Evolutionary conservation across 2,113 vertebrate species (phyloP).

Genomic region (Pholis gunnellus): DNA sequence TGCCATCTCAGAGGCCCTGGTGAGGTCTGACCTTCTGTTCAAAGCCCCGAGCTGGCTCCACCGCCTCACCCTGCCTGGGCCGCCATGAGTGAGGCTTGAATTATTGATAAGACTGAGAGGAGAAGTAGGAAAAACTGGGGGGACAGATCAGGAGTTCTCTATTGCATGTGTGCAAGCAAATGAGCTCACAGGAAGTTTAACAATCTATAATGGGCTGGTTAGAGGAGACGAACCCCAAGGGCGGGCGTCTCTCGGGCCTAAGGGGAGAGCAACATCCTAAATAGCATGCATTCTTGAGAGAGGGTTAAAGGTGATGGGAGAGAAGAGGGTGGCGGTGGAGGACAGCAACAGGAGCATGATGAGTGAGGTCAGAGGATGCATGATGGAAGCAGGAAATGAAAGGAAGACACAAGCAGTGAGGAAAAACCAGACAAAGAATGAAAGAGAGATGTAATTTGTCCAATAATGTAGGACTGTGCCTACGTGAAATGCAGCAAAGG

Average conservation of each 20-base stretch:
- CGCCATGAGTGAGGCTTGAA: conserved; percentile 74
- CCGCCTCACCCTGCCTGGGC: conserved; percentile 55
- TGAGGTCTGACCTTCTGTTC: conserved; percentile 85
- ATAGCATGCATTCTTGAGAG: conserved; percentile 29
- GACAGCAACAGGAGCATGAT: conserved; percentile 23
- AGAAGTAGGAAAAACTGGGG: conserved; percentile 46
- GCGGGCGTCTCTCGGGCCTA: conserved; percentile 8
- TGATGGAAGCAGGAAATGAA: background rate
- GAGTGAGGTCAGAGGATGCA: background rate
- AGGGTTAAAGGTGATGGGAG: conserved; percentile 48
- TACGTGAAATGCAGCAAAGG: conserved; percentile 31
- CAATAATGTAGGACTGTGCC: conserved; percentile 8
- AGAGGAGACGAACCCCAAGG: conserved; percentile 49
- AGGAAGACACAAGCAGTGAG: conserved; percentile 3
- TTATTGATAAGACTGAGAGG: conserved; percentile 80
- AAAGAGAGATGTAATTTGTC: background rate
- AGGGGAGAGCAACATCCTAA: conserved; percentile 33
- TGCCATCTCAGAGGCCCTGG: conserved; percentile 75
- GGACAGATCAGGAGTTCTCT: conserved; percentile 50
- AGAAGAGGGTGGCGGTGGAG: conserved; percentile 21
- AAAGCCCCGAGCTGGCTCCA: conserved; percentile 72
- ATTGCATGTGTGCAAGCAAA: conserved; percentile 39
- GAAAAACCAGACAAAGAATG: background rate
- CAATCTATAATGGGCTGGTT: conserved; percentile 60
- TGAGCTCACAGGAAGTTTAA: conserved; percentile 61